phyloP scores from a whole-genome alignment of 1,140 invertebrate genomes.

The Orchesella cincta region DNA sequence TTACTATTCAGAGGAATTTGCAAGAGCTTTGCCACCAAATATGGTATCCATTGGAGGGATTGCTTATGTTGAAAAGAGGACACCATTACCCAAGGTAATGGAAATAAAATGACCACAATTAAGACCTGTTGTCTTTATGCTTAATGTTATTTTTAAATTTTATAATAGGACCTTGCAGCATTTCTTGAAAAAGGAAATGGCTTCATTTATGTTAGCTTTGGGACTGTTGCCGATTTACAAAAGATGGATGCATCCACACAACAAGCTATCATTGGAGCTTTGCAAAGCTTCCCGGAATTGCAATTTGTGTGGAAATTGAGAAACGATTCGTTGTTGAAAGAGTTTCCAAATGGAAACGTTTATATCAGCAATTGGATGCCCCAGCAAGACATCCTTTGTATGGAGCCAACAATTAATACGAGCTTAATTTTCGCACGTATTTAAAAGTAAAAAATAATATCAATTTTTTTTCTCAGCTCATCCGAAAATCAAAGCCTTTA shows the following conservation, averaged over 20 bases:
- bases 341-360: constrained; percentile 55
- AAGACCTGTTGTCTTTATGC: background rate
- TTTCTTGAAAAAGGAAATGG: constrained; percentile 60
- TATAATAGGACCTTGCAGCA: constrained; percentile 56
- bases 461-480: constrained; percentile 48
- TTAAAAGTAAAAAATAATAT: background rate
- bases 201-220: constrained; percentile 61
- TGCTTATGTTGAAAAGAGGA: background rate
- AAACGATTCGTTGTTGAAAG: constrained; percentile 55
- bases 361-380: constrained; percentile 51
- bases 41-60: constrained; percentile 33
- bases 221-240: constrained; percentile 49
- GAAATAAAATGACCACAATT: background rate
- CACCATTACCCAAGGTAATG: constrained; percentile 28
- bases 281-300: background rate
- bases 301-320: constrained; percentile 65
- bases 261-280: background rate
- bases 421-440: background rate
- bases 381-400: constrained; percentile 52
- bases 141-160: background rate
- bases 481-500: constrained; percentile 53
- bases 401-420: background rate
- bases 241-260: background rate
- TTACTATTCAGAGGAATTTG: constrained; percentile 43
- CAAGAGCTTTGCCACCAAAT: constrained; percentile 43